These are phyloP conservation scores for Barypeithes pellucidus DNA, from an alignment of 2,888 invertebrate genomes.

Conservation along the genomic window DNA sequence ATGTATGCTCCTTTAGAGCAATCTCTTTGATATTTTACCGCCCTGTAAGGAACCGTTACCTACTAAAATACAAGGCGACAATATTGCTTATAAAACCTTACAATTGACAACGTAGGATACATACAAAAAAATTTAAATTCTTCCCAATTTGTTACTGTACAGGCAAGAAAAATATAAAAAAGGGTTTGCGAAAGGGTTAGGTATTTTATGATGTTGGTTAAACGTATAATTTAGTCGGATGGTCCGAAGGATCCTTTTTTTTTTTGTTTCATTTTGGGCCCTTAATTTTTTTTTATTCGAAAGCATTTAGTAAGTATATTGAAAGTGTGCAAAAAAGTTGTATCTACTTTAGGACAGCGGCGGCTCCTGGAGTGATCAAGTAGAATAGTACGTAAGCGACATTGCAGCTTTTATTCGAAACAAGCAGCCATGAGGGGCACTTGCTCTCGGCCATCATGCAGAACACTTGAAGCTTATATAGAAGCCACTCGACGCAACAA, in stretches of 20 bases:
- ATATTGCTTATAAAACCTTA: slow-evolving; percentile 19
- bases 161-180: slow-evolving; percentile 13
- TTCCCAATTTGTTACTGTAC: slow-evolving; percentile 1
- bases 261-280: slow-evolving; percentile 17
- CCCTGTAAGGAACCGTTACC: slow-evolving; percentile 18
- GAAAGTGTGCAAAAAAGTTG: neutral
- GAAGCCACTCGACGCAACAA: no score
- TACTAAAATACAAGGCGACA: slow-evolving; percentile 1
- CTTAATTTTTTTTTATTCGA: slow-evolving; percentile 7
- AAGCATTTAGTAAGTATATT: neutral
- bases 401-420: no score
- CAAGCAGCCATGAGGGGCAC: no score
- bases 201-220: slow-evolving; percentile 15
- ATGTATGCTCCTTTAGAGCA: neutral
- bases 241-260: neutral
- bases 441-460: no score
- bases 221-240: slow-evolving; percentile 12
- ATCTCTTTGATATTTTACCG: slow-evolving; percentile 15
- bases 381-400: no score
- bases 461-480: no score
- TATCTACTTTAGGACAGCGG: neutral
- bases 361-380: no score
- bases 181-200: slow-evolving; percentile 12
- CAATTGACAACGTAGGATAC: slow-evolving; percentile 8
- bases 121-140: slow-evolving; percentile 30